These are phyloP conservation scores for Synergus gifuensis DNA, from an alignment of 2,888 invertebrate species.

Conservation along the genomic window DNA sequence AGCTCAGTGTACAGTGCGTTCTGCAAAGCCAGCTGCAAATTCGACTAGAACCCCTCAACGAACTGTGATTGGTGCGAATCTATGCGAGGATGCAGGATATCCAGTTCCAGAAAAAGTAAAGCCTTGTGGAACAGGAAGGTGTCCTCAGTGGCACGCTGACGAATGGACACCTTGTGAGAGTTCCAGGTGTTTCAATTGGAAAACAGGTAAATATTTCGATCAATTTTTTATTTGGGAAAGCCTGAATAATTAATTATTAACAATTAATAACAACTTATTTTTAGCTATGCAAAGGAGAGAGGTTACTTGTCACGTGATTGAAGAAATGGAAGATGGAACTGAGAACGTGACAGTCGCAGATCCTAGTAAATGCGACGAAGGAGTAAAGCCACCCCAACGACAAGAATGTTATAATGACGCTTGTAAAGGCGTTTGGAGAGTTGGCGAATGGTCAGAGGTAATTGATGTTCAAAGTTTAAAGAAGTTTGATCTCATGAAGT, in stretches of 20 bases:
- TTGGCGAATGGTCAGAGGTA: slow-evolving; percentile 96
- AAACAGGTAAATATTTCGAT: slow-evolving; percentile 80
- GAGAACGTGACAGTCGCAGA: slow-evolving; percentile 79
- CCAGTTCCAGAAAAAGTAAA: slow-evolving; percentile 82
- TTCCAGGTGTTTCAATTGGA: slow-evolving; percentile 84
- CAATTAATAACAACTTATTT: slow-evolving; percentile 40
- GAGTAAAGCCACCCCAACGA: slow-evolving; percentile 86
- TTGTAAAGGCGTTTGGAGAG: slow-evolving; percentile 94
- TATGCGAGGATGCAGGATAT: slow-evolving; percentile 86
- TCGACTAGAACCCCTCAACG: slow-evolving; percentile 69
- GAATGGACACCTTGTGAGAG: slow-evolving; percentile 87
- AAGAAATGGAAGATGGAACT: slow-evolving; percentile 77
- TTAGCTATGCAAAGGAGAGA: slow-evolving; percentile 86
- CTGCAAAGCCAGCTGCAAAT: slow-evolving; percentile 74
- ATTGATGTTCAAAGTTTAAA: slow-evolving; percentile 56
- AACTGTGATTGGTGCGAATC: slow-evolving; percentile 81
- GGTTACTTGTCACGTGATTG: slow-evolving; percentile 81
- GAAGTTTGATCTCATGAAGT: neutral
- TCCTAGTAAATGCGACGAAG: slow-evolving; percentile 84
- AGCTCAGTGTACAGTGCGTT: slow-evolving; percentile 85
- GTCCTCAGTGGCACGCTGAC: slow-evolving; percentile 86
- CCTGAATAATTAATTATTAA: neutral
- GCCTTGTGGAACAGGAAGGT: slow-evolving; percentile 84
- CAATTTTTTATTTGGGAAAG: neutral
- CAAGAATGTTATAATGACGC: slow-evolving; percentile 90